Percentiles rank a stretch among this genome's conserved stretches.
These are phyloP conservation scores for Spodoptera frugiperda DNA, from an alignment of 1,140 invertebrate species.

Conservation along the genomic window DNA sequence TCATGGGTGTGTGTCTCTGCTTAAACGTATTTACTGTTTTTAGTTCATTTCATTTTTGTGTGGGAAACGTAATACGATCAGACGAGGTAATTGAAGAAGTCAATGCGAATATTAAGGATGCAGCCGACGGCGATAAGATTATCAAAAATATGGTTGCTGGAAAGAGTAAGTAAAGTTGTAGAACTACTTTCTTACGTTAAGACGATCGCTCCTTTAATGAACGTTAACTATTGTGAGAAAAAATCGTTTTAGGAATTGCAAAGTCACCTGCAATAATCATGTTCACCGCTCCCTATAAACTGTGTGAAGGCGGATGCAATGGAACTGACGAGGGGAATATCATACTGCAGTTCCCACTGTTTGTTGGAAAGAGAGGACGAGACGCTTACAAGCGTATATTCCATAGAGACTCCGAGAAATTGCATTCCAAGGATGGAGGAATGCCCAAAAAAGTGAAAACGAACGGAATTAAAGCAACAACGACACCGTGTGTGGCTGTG, in stretches of 20 bases:
- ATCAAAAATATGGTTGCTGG: conserved; percentile 61
- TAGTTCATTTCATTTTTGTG: conserved; percentile 47
- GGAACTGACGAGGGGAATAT: conserved; percentile 51
- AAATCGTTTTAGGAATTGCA: conserved; percentile 62
- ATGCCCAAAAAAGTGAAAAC: conserved; percentile 59
- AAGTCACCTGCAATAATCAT: conserved; percentile 57
- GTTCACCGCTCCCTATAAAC: conserved; percentile 72
- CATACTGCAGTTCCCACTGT: conserved; percentile 65
- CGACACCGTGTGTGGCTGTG: conserved; percentile 49
- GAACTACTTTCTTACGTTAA: neutral
- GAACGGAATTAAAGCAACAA: conserved; percentile 48
- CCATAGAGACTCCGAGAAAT: conserved; percentile 51
- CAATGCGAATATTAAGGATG: conserved; percentile 12
- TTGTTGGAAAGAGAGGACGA: conserved; percentile 56
- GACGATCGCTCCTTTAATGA: no score
- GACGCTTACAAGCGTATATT: conserved; percentile 56
- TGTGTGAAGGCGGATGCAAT: conserved; percentile 67
- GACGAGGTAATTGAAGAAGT: conserved; percentile 26
- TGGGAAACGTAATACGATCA: conserved; percentile 39
- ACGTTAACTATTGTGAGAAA: conserved; percentile 15
- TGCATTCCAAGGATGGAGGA: conserved; percentile 31
- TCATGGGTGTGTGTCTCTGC: conserved; percentile 5
- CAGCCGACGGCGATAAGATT: conserved; percentile 60
- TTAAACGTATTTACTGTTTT: conserved; percentile 54
- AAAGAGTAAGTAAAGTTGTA: conserved; percentile 62